Conservation (phyloP, 2,888 invertebrate genomes). For the Nasonovia ribisnigri region DNA sequence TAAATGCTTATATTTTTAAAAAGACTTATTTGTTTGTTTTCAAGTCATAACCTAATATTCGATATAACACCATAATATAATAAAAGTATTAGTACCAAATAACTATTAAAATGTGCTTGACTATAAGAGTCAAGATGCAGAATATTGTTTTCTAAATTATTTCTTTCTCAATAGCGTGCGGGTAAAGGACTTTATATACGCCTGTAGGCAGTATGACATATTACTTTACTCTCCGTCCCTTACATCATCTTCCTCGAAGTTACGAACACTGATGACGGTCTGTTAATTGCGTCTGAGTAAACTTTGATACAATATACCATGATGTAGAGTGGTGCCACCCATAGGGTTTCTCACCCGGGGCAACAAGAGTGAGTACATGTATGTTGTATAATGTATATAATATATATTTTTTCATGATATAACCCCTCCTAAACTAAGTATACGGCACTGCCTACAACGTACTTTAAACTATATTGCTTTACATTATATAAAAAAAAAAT, state of each 20-base stretch:
- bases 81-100: not conserved
- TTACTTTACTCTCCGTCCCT: not conserved
- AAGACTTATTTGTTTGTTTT: not conserved
- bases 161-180: not conserved
- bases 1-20: not conserved
- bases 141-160: not conserved
- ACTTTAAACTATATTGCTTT: not conserved
- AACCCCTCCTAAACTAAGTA: not conserved
- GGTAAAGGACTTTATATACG: not conserved
- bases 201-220: not conserved
- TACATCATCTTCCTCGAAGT: not conserved
- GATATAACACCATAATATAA: not conserved
- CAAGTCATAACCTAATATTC: not conserved
- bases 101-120: not conserved
- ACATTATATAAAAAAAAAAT: not conserved
- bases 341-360: not conserved
- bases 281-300: constrained; percentile 18
- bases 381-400: not conserved
- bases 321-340: too few relatives aligned
- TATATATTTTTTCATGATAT: not conserved
- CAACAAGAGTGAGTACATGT: not conserved
- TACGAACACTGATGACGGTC: not conserved
- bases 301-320: constrained; percentile 4
- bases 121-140: not conserved
- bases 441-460: not conserved